phyloP scores from a whole-genome alignment of 2,113 vertebrate genomes.

The Istiophorus platypterus region DNA sequence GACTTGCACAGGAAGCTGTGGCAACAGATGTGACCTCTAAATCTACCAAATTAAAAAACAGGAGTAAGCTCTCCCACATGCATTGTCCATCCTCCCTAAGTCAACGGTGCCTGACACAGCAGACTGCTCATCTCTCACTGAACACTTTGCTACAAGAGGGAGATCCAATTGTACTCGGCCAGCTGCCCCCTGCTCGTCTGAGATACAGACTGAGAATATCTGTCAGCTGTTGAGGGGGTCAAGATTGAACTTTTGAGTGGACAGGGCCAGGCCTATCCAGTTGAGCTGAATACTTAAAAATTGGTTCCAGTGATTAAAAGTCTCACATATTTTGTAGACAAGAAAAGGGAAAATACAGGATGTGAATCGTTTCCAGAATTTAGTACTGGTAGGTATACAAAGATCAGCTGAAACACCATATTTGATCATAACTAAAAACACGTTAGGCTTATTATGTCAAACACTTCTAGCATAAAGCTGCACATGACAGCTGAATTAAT shows the following conservation, averaged over 20 bases:
- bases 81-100: conserved; percentile 70
- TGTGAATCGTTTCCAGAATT: background rate
- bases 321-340: background rate
- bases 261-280: conserved; percentile 1
- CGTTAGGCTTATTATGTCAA: background rate
- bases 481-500: no score
- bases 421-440: background rate
- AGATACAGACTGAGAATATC: conserved; percentile 42
- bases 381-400: background rate
- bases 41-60: conserved; percentile 75
- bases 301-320: background rate
- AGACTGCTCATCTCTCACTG: conserved; percentile 71
- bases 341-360: conserved; percentile 8
- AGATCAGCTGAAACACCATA: background rate
- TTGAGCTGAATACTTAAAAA: conserved; percentile 25
- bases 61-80: conserved; percentile 72
- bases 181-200: conserved; percentile 47
- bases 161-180: conserved; percentile 39
- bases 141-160: conserved; percentile 39
- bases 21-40: conserved; percentile 78
- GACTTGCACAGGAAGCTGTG: conserved; percentile 53
- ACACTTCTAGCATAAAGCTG: background rate
- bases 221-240: conserved; percentile 36
- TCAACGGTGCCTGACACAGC: conserved; percentile 65
- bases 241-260: conserved; percentile 27